Conservation (phyloP, 2,113 vertebrate genomes). For the Lates calcarifer region DNA sequence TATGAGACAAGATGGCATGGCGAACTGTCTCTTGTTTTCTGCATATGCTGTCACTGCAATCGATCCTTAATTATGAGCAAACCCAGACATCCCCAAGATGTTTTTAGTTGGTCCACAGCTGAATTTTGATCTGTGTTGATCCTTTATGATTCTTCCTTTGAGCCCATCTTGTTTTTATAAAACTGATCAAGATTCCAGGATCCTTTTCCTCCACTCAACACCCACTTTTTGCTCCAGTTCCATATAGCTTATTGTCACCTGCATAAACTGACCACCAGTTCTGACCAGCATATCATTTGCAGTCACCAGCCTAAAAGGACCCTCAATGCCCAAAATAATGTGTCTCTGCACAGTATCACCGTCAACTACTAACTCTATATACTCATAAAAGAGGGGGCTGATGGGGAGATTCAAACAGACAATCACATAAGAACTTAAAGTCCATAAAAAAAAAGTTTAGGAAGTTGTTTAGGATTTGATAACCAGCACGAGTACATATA, state of each 20-base stretch:
- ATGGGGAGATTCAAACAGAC: constrained; percentile 10
- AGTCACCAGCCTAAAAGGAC: constrained; percentile 13
- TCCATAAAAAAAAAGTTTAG: constrained; percentile 45
- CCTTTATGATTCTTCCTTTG: not conserved
- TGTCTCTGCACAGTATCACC: constrained; percentile 44
- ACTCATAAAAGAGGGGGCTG: constrained; percentile 33
- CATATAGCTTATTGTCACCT: constrained; percentile 4
- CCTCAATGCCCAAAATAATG: constrained; percentile 3
- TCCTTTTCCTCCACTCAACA: not conserved
- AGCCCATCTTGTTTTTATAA: not conserved
- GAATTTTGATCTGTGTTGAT: not conserved
- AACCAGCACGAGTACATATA: not conserved
- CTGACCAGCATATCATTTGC: constrained; percentile 12
- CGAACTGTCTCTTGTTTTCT: constrained; percentile 16
- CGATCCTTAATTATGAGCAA: not conserved
- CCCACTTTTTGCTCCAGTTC: not conserved
- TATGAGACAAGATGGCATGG: not conserved
- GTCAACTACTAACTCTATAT: constrained; percentile 37
- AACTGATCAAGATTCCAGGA: not conserved
- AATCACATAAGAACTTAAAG: constrained; percentile 7
- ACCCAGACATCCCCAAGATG: not conserved
- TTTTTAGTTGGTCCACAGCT: not conserved
- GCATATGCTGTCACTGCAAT: not conserved
- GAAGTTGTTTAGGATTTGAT: constrained; percentile 13
- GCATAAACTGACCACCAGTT: constrained; percentile 3